Evolutionary conservation across 2,797 vertebrate genomes (phyloP), one percentile per base, ranked within the genome.

Genomic region (Sebastiscus tertius): DNA sequence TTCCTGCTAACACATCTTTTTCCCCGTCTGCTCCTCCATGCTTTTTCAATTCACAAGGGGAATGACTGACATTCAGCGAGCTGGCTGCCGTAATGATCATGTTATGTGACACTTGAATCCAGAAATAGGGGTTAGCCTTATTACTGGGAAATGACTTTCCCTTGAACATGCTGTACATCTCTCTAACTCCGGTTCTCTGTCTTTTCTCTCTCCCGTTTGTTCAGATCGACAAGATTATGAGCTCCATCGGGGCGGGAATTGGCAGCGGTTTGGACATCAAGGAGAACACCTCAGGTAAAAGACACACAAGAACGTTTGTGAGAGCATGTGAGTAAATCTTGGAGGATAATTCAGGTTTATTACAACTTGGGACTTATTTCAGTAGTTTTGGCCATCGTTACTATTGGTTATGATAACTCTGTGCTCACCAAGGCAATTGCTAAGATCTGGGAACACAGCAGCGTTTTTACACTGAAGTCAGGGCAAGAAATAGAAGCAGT

Each of bases 181-280:
- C 64, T 81, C 39, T 81, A 61, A 88, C 82, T 75, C 58, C 52
- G 31, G 8, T 55, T 66, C n/a, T 34, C 18, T 3, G 8, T 12
- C 24, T 68, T 68, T 5, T 65, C 60, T 82, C 24, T 72, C 31
- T 58, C 16, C 36, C 4, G 5, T 88, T 87, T 88, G 49, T 77
- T 88, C 88, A 99, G 98, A 99, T 99, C 83, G 98, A 99, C 96
- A 99, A 99, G 95, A 99, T 99, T 86, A 99, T 99, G 97, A 99
- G 95, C 93, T 99, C 97, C 55, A 98, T 99, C 83, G 98, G 98
- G 80, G 98, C 96, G 59, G 98, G 98, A 87, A 99, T 99, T 87
- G 94, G 96, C 80, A 97, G 96, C 49, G 97, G 96, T 80, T 88
- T 98, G 90, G 94, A 97, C 87, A 96, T 97, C 81, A 96, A 95